A percentile compares a stretch with the other conserved stretches of the same genome.
These are phyloP conservation scores for Suncus etruscus DNA, from an alignment of 2,113 vertebrate species.

Conservation along the genomic window DNA sequence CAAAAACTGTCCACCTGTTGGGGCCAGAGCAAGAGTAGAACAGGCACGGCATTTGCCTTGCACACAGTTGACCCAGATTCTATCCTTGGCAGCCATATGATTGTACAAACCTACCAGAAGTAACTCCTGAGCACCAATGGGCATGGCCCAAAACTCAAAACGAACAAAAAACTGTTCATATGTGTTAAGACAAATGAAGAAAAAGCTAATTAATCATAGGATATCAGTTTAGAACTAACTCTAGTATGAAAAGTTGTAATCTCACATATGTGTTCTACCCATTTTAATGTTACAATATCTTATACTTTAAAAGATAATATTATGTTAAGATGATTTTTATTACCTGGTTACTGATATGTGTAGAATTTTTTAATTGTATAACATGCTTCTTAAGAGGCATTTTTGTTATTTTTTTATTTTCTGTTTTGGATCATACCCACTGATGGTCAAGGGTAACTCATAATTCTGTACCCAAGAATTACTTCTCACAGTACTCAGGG, in stretches of 20 bases:
- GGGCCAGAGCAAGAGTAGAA: no score
- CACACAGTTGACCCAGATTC: no score
- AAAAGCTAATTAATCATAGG: neutral
- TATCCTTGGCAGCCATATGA: no score
- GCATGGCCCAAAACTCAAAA: no score
- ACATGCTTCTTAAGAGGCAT: no score
- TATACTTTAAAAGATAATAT: neutral
- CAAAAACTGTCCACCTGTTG: neutral
- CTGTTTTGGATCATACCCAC: neutral
- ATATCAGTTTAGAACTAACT: neutral
- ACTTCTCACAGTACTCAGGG: no score
- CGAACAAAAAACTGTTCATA: neutral
- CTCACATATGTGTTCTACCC: neutral
- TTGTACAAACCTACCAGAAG: no score
- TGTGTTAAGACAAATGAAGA: neutral
- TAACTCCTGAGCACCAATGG: no score
- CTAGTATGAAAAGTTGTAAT: neutral
- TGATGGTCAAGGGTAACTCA: neutral
- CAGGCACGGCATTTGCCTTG: no score
- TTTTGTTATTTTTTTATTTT: no score
- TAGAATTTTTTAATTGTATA: slow-evolving; percentile 30
- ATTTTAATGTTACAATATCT: neutral
- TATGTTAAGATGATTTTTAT: neutral
- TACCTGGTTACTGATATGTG: slow-evolving; percentile 12
- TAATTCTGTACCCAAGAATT: no score